Base-by-base conservation (phyloP, 2,113 vertebrate species). In the Dicrurus megarhynchus region DNA sequence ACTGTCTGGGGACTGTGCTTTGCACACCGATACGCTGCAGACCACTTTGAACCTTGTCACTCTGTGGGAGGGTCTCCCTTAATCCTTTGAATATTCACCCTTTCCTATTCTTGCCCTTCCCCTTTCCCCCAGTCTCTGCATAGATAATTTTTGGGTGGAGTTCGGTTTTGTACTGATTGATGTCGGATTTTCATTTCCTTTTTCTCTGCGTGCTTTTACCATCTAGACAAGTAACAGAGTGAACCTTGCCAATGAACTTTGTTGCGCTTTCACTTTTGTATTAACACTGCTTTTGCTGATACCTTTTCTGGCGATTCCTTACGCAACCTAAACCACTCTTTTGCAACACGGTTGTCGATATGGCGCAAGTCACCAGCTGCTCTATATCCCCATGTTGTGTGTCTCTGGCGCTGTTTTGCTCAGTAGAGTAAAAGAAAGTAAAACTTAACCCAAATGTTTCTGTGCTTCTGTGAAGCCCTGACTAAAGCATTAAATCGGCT, bases 231-330 rank as follows among this genome's bases (percentile, higher is more conserved):
- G 8, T 20, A 47, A 15, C 56, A 14, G 69, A 28, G 19, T 0
- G 0, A 46, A 46, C 7, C n/a, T 73, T 73, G 14, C 28, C 47
- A 39, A 39, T 1, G 2, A 63, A 18, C 27, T 46, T 55, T 39
- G n/a, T 19, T 0, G 0, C 1, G 1, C 1, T 1, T 35, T 68
- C 39, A 74, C 15, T 64, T 64, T 47, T 47, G 23, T 47, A n/a
- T 56, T n/a, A 64, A 56, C 12, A 4, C n/a, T 65, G 19, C 3
- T 65, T 84, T 49, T 57, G 21, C 53, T 17, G 11, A 32, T 26
- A 50, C 4, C 9, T 68, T 76, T 59, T 10, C 44, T 68, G 37
- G 7, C 0, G 0, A 50, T 42, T 52, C 32, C 27, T 56, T 49
- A 41, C 5, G 4, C 6, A 4, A n/a, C 13, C 16, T 56, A 75